Evolutionary conservation across 1,140 invertebrate species (phyloP).

Genomic region (Nephila pilipes): DNA sequence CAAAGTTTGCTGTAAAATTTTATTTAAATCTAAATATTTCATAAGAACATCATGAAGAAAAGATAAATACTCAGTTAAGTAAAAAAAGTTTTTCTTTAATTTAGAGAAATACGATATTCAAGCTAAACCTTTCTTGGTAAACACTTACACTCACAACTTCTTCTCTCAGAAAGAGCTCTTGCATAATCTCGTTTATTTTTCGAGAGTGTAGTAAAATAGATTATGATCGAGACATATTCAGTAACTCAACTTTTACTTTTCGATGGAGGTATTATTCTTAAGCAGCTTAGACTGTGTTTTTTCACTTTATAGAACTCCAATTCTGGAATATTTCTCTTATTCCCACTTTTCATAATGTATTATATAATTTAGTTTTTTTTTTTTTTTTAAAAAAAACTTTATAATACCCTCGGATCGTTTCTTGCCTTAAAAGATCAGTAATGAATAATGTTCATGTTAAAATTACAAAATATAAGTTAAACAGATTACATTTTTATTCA

Average conservation of each 20-base stretch:
- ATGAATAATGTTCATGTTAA: too few relatives aligned
- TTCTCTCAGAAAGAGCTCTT: not conserved
- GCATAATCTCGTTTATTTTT: conserved; percentile 1
- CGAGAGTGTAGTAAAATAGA: not conserved
- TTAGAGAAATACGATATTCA: not conserved
- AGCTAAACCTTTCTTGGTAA: not conserved
- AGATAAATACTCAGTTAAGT: too few relatives aligned
- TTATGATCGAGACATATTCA: not conserved
- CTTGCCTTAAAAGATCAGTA: too few relatives aligned
- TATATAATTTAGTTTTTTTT: too few relatives aligned
- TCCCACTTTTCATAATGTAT: too few relatives aligned
- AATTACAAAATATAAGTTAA: too few relatives aligned
- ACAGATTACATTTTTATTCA: too few relatives aligned
- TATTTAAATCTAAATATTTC: not conserved
- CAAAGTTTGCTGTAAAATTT: too few relatives aligned
- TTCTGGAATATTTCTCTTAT: not conserved
- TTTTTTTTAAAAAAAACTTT: too few relatives aligned
- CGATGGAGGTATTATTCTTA: not conserved
- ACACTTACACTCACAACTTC: not conserved
- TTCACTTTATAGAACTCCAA: not conserved
- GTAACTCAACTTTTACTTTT: not conserved
- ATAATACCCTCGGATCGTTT: too few relatives aligned
- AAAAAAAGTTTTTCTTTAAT: not conserved
- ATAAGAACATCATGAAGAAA: not conserved
- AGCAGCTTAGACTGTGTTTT: not conserved